Base-by-base conservation (phyloP, 2,113 vertebrate genomes). In the Chaenogobius annularis region DNA sequence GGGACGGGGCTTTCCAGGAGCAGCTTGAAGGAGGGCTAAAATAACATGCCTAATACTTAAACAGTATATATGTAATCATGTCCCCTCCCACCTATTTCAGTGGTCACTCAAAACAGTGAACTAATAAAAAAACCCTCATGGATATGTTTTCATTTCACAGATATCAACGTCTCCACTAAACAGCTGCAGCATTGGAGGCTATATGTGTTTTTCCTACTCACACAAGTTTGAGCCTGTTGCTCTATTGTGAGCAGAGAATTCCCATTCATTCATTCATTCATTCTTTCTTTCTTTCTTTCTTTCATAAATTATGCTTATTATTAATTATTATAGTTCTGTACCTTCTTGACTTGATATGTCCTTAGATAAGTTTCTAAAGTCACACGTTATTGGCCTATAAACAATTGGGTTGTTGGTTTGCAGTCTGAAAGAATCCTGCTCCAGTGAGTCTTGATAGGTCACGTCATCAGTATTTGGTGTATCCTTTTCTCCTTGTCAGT, bases 61-160 rank as follows among this genome's bases (percentile, higher is more conserved):
- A 88, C 67, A 62, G 77, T 87, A 84, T 90, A 80, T 84, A 84
- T 89, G 84, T 88, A 83, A 88, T 88, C 83, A 72, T 77, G 68
- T 85, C 79, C 71, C 77, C 78, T 73, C 71, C 81, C 75, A 15
- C 68, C 77, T 78, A 86, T 89, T 86, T 92, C 89, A 90, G 85
- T 54, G 83, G 90, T 85, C 74, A 87, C 87, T 86, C 86, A 83
- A 80, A 89, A 85, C 86, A 85, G 86, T 83, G 85, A 89, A 88
- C 83, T 92, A 90, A 92, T 91, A 92, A 92, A 91, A 90, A 89
- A 86, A 82, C 85, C n/a, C n/a, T 80, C 81, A 77, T 43, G 68
- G 70, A 83, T 90, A 88, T 89, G 87, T 92, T 92, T 90, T 82
- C 74, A 79, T 86, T 88, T 83, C 74, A 77, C 77, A 83, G 77